These are phyloP conservation scores for Channa striata DNA, from an alignment of 2,797 vertebrate species.

Conservation along the genomic window DNA sequence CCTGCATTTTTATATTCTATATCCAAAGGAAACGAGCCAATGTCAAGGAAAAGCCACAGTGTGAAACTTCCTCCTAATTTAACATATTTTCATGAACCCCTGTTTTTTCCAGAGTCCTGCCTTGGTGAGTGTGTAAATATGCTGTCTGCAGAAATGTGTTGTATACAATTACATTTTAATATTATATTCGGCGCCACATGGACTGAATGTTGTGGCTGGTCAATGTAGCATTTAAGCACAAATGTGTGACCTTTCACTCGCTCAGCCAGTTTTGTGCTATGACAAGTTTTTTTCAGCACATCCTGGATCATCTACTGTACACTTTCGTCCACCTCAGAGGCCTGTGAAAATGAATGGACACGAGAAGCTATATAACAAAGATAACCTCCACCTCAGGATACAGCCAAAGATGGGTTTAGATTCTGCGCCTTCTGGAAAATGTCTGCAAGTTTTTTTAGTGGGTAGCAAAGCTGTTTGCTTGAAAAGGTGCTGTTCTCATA, in stretches of 20 bases:
- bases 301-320: constrained; percentile 12
- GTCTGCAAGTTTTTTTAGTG: constrained; percentile 51
- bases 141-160: not conserved
- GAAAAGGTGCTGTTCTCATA: constrained; percentile 76
- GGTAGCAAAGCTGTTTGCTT: constrained; percentile 75
- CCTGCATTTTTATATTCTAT: not conserved
- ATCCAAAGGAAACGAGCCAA: constrained; percentile 10
- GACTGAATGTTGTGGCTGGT: no score
- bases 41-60: not conserved
- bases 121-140: not conserved
- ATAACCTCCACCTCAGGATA: constrained; percentile 18
- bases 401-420: constrained; percentile 33
- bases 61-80: constrained; percentile 12
- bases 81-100: not conserved
- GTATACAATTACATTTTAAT: not conserved
- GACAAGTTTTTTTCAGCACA: constrained; percentile 13
- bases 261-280: constrained; percentile 25
- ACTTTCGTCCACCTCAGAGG: constrained; percentile 18
- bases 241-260: constrained; percentile 44
- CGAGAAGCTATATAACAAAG: constrained; percentile 51
- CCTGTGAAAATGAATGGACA: constrained; percentile 28
- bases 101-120: not conserved
- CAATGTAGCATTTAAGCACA: constrained; percentile 7
- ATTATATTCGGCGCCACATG: not conserved
- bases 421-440: constrained; percentile 39